A percentile compares a stretch with the other conserved stretches of the same genome.
Evolutionary conservation across 2,113 vertebrate species (phyloP).

Genomic region (Poeciliopsis occidentalis): DNA sequence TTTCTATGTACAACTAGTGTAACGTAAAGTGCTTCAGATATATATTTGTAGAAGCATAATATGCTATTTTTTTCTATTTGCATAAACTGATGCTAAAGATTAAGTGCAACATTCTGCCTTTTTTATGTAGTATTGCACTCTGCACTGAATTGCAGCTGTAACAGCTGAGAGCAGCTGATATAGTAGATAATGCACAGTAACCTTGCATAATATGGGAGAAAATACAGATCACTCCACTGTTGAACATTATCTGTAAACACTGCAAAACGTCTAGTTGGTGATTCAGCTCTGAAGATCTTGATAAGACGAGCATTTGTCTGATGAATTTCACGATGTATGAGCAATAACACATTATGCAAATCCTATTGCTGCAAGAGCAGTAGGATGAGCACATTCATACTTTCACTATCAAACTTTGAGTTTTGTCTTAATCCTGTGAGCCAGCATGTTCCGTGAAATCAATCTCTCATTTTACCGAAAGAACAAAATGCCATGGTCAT

Average conservation of each 20-base stretch:
- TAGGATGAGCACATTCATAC: background rate
- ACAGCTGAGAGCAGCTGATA: conserved; percentile 27
- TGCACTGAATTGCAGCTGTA: conserved; percentile 8
- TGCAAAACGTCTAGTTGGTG: conserved; percentile 6
- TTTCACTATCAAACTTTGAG: conserved; percentile 1
- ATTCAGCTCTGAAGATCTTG: conserved; percentile 12
- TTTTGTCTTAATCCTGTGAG: background rate
- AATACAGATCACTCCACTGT: conserved; percentile 13
- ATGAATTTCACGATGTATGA: conserved; percentile 2
- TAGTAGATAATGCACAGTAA: conserved; percentile 12
- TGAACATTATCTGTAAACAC: conserved; percentile 6
- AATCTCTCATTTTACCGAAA: background rate
- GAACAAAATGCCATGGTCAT: no score
- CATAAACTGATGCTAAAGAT: conserved; percentile 46
- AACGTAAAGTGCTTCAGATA: conserved; percentile 65
- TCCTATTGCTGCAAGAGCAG: background rate
- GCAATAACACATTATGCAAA: background rate
- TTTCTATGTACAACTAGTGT: conserved; percentile 22
- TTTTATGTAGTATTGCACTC: conserved; percentile 39
- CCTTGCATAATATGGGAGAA: conserved; percentile 18
- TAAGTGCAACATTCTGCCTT: conserved; percentile 18
- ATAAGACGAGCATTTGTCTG: background rate
- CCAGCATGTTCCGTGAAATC: background rate
- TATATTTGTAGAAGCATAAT: conserved; percentile 25
- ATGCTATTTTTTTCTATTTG: conserved; percentile 26